Evolutionary conservation across 2,113 vertebrate species (phyloP), one percentile per base, ranked within the genome.

Genomic region (Gallinago jamesoni): DNA sequence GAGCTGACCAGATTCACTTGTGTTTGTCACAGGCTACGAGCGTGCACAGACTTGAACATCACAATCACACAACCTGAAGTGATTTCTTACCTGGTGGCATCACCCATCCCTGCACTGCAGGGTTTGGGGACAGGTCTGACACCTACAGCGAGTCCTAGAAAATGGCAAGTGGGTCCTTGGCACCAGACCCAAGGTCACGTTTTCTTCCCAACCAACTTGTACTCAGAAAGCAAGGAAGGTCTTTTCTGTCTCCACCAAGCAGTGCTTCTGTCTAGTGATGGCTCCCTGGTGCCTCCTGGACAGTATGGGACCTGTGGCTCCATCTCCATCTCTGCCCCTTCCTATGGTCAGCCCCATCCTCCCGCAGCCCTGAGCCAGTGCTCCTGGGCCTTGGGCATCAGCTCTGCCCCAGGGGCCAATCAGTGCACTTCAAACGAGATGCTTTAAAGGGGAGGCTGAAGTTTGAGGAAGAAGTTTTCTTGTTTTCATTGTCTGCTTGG

Each of bases 11-110:
- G 43, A 39, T 50, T 41, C 15, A 18, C 47, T 12, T 1, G 24
- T 24, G 62, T 76, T 79, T 66, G 33, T 8, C 7, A 17, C 1
- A 8, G 19, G 62, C 59, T 73, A 57, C 22, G 28, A 64, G n/a
- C n/a, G 28, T 43, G 11, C 37, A 62, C 53, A 28, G 23, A 14
- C 59, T 20, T 57, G 35, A n/a, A 14, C 57, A 25, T 27, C 39
- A 31, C 2, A 13, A 21, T 25, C 57, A 43, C 1, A 1, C 43
- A 59, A 19, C 0, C 1, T 10, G 3, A 9, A 41, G 52, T 12
- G 75, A 48, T 28, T 30, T 35, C 13, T 23, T 11, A 25, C 21
- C 18, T 43, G 28, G 37, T 27, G 28, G 23, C 9, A 13, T 14
- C 35, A 50, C 3, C 53, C 43, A 50, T 4, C 53, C 45, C 25